Evolutionary conservation across 2,113 vertebrate species (phyloP).

Genomic region (Eptesicus fuscus): DNA sequence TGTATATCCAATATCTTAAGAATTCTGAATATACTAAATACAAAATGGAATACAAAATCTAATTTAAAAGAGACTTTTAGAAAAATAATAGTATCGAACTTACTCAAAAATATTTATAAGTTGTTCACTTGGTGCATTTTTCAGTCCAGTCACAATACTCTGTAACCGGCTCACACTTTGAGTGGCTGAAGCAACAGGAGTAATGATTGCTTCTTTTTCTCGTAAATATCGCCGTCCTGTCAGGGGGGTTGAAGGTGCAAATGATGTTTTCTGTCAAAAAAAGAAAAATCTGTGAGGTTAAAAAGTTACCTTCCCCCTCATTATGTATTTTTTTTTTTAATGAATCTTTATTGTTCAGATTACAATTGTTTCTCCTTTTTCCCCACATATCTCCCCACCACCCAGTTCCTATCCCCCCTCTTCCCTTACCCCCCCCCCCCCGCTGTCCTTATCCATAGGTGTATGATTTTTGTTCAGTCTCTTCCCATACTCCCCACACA

Average conservation of each 20-base stretch:
- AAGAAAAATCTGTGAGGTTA: neutral
- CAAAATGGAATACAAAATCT: constrained; percentile 2
- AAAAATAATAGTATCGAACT: constrained; percentile 56
- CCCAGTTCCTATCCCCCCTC: no score
- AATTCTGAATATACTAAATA: constrained; percentile 11
- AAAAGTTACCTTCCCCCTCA: neutral
- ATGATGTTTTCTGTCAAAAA: constrained; percentile 83
- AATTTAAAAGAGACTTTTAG: neutral
- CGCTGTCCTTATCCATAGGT: no score
- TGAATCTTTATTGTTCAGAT: no score
- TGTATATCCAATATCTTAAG: constrained; percentile 2
- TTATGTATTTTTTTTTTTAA: constrained; percentile 29
- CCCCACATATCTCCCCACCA: no score
- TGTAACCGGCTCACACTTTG: constrained; percentile 95
- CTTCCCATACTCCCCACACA: no score
- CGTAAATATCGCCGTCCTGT: constrained; percentile 94
- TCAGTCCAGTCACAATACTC: constrained; percentile 91
- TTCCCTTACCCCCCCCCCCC: no score
- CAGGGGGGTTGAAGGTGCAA: constrained; percentile 95
- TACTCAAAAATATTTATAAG: constrained; percentile 90
- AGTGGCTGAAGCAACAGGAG: constrained; percentile 95
- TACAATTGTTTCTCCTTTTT: no score
- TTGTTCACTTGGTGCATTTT: constrained; percentile 89
- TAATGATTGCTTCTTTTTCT: constrained; percentile 92
- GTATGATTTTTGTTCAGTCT: no score